Conservation (phyloP, 2,888 invertebrate species). For the Amblyteles armatorius region DNA sequence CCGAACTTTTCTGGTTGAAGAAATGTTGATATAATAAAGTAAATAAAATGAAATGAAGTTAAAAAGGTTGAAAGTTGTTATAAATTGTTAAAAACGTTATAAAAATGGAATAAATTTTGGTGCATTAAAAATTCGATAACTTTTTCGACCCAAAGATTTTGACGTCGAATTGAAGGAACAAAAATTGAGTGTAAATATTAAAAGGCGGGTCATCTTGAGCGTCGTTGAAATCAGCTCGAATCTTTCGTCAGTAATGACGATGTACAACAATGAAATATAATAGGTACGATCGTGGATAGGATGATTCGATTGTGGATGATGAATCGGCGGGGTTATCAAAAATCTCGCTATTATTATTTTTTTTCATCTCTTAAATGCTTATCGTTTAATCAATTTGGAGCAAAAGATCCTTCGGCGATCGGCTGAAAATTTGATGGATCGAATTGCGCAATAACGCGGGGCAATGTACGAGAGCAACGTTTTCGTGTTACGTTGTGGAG, state of each 20-base stretch:
- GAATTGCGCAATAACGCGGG: conserved; percentile 4
- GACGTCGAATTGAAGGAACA: background rate
- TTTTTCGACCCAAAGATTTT: background rate
- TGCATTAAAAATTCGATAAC: background rate
- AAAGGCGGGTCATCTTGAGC: background rate
- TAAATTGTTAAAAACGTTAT: background rate
- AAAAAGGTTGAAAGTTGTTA: background rate
- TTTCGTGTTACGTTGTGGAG: background rate
- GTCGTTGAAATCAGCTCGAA: background rate
- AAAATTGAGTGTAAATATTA: background rate
- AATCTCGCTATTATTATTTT: background rate
- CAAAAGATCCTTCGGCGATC: background rate
- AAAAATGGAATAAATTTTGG: background rate
- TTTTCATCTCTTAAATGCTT: background rate
- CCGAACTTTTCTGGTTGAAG: background rate
- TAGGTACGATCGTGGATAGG: conserved; percentile 1
- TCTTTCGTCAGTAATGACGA: background rate
- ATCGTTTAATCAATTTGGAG: conserved; percentile 20
- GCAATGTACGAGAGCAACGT: too few species aligned
- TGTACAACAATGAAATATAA: background rate
- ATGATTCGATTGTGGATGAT: conserved; percentile 17
- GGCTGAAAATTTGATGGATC: background rate
- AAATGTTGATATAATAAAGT: background rate
- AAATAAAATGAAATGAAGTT: background rate
- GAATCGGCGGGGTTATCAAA: conserved; percentile 15